Base-by-base conservation (phyloP, 2,113 vertebrate species). In the Caloenas nicobarica region DNA sequence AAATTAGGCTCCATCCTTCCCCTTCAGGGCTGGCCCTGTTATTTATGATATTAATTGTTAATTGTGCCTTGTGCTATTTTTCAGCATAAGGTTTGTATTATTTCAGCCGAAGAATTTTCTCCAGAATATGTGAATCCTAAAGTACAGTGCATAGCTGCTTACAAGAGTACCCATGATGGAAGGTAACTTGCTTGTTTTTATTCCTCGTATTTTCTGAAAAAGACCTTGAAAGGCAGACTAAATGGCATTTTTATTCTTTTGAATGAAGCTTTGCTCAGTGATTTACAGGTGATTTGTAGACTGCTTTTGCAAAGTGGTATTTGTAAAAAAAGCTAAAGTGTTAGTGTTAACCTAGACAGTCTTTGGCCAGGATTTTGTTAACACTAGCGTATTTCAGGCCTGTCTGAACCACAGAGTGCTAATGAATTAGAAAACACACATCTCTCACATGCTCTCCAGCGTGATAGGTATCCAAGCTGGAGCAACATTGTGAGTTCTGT, bases 41-140 rank as follows among this genome's bases (percentile, higher is more conserved):
- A 13, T 46, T 85, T 88, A 26, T 4, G 0, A 19, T 76, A 36
- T 25, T 28, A 58, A 33, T 26, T 65, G 36, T 73, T 78, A 81
- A 56, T 69, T 85, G 29, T 81, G 31, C 19, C 28, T 87, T 80
- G 11, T 86, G n/a, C 53, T 96, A 19, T 79, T 95, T 93, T 89
- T 81, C 95, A 99, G 99, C 97, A 99, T 95, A 99, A 98, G 89
- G 84, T 99, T 74, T 99, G 98, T 68, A 95, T 99, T 42, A 95
- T 99, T 79, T 98, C 99, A 51, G 80, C 86, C 26, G 98, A 98
- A 60, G 98, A 98, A 79, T 99, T 99, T 97, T 98, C 98, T 68
- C 78, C 97, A 60, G 98, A 99, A 34, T 98, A 99, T 3, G 94
- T 99, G 58, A 95, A 98, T 23, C 99, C 99, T 58, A 97, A 98